Evolutionary conservation across 1,140 invertebrate genomes (phyloP), one percentile per base, ranked within the genome.

Genomic region (Megalopta genalis): DNA sequence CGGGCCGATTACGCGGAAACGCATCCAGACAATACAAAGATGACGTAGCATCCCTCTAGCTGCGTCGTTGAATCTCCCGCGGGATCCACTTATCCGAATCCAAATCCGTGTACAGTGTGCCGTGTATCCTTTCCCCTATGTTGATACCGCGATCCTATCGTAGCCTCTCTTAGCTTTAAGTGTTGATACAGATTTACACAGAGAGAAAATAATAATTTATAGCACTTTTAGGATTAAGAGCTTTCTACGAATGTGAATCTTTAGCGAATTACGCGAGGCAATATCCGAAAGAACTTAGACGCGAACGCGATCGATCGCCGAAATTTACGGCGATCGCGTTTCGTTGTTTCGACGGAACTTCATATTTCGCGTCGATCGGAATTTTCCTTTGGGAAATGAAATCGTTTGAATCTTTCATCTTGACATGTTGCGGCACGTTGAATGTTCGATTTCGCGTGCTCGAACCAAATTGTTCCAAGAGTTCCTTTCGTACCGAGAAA

Each of bases 141-240:
- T 71, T 77, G 27, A 69, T 81, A 80, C 27, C 59, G 59, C 81
- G 71, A 82, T 64, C 64, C 37, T 23, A n/a, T 21, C 37, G 46
- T 87, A 85, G 70, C 80, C 82, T 66, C 66, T n/a, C 49, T 80
- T 87, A 75, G 78, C 71, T 68, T 83, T 87, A 87, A 75, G 82
- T 86, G 84, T 88, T 87, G 68, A 86, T 86, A 88, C 63, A 88
- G 80, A 88, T 86, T 79, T 88, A 87, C 67, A 86, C 70, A 84
- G 72, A 86, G 75, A 81, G 77, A 66, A 66, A 39, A 80, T 88
- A 85, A 88, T 86, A 85, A 88, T 88, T 88, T 88, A 87, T 86
- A 84, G 76, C 73, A 69, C 76, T 71, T 14, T 2, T 85, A 79
- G 78, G 12, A 77, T 72, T 86, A 82, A 85, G 27, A 67, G 80